These are phyloP conservation scores for Caenorhabditis plicata DNA, from an alignment of 2,888 invertebrate genomes.

Conservation along the genomic window DNA sequence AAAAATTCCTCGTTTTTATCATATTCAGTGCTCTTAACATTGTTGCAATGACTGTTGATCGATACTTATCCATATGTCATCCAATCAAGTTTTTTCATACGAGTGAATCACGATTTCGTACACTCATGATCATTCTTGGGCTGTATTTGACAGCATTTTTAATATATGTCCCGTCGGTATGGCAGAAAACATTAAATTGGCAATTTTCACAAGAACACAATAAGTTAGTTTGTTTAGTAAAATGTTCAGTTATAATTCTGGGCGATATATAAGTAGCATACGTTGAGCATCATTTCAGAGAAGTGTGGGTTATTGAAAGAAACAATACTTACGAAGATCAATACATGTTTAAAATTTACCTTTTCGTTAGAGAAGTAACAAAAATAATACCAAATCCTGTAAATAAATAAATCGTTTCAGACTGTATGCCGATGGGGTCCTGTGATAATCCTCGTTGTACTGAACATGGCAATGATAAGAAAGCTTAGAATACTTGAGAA, in stretches of 20 bases:
- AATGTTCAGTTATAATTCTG: not conserved
- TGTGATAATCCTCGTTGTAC: constrained; percentile 50
- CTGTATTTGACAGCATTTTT: constrained; percentile 67
- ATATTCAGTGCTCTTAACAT: constrained; percentile 68
- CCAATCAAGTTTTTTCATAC: constrained; percentile 59
- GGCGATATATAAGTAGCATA: too few relatives aligned
- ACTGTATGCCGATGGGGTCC: constrained; percentile 55
- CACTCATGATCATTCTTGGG: constrained; percentile 65
- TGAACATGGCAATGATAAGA: constrained; percentile 55
- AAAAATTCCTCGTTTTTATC: constrained; percentile 66
- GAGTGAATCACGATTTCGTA: constrained; percentile 65
- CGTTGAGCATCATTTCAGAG: constrained; percentile 14
- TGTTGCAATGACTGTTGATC: constrained; percentile 69
- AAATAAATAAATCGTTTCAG: constrained; percentile 5
- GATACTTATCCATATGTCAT: constrained; percentile 68
- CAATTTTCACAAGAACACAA: constrained; percentile 3
- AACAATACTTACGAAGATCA: constrained; percentile 44
- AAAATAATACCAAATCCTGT: not conserved
- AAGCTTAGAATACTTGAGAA: constrained; percentile 43
- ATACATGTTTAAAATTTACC: constrained; percentile 66
- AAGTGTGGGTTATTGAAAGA: constrained; percentile 11
- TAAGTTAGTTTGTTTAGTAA: constrained; percentile 5
- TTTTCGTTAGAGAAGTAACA: constrained; percentile 66
- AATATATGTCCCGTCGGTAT: constrained; percentile 68
- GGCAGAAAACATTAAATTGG: constrained; percentile 66